Percentiles rank a stretch among this genome's conserved stretches.
Conservation (phyloP, 2,797 vertebrate species). For the Acanthiza pusilla region DNA sequence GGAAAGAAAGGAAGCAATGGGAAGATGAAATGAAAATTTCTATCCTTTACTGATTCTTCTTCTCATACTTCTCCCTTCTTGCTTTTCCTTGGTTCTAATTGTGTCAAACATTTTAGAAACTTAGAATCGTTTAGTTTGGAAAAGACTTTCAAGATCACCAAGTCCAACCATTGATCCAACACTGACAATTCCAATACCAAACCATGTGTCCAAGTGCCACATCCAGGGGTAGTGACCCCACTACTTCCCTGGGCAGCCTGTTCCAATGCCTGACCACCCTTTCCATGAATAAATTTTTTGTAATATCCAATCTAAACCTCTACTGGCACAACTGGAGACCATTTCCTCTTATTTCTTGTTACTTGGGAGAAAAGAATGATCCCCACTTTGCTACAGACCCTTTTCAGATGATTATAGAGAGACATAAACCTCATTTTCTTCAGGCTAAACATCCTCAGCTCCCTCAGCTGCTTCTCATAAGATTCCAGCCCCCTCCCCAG, state of each 20-base stretch:
- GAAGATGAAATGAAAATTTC: neutral
- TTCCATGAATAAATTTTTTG: neutral
- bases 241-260: neutral
- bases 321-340: neutral
- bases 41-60: neutral
- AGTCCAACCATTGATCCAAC: neutral
- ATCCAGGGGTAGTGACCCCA: neutral
- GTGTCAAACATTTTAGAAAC: neutral
- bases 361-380: neutral
- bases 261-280: neutral
- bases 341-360: neutral
- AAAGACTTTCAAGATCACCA: neutral
- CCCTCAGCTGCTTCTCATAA: neutral
- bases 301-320: neutral
- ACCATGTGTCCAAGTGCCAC: rapidly evolving
- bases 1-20: neutral
- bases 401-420: neutral
- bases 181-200: neutral
- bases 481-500: neutral
- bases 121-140: neutral
- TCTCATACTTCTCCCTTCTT: neutral
- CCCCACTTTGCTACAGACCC: neutral
- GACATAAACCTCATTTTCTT: neutral
- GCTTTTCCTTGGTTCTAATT: neutral
- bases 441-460: neutral